Evolutionary conservation across 92 coral and sea anemone genomes (phyloP).

Genomic region (Heteractis magnifica): DNA sequence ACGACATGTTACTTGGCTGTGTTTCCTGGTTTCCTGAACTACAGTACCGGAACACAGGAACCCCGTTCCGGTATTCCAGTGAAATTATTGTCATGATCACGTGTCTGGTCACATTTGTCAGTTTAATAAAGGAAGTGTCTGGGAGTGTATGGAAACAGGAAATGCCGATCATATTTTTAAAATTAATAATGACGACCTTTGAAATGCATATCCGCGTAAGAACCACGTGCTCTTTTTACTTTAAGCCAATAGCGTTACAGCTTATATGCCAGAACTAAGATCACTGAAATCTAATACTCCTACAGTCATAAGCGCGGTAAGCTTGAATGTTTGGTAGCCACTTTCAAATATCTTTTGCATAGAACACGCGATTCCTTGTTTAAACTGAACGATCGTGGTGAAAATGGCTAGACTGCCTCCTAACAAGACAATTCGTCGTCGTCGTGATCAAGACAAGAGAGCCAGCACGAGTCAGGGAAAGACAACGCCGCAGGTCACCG

Average conservation of each 20-base stretch:
- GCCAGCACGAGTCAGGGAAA: slow-evolving; percentile 14
- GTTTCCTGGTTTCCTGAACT: background rate
- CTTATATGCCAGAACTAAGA: background rate
- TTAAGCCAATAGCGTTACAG: slow-evolving; percentile 6
- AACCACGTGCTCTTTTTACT: background rate
- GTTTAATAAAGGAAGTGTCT: background rate
- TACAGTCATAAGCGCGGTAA: background rate
- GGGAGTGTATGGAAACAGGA: slow-evolving; percentile 4
- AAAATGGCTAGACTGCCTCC: slow-evolving; percentile 12
- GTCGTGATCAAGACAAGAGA: slow-evolving; percentile 9
- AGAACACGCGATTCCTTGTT: background rate
- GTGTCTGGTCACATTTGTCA: no score
- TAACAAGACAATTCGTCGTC: slow-evolving; percentile 1
- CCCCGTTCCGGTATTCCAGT: background rate
- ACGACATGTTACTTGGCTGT: slow-evolving; percentile 7
- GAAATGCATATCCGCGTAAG: background rate
- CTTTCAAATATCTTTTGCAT: slow-evolving; percentile 1
- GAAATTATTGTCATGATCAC: background rate
- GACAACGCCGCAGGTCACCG: slow-evolving; percentile 4
- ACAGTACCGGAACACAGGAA: slow-evolving; percentile 1
- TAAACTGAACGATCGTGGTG: slow-evolving; percentile 8
- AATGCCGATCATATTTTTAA: slow-evolving; percentile 4
- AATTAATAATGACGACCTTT: background rate
- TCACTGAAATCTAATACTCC: slow-evolving; percentile 4
- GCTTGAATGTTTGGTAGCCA: background rate